Evolutionary conservation across 2,113 vertebrate genomes (phyloP).

Genomic region (Cricetomys ansorgei): DNA sequence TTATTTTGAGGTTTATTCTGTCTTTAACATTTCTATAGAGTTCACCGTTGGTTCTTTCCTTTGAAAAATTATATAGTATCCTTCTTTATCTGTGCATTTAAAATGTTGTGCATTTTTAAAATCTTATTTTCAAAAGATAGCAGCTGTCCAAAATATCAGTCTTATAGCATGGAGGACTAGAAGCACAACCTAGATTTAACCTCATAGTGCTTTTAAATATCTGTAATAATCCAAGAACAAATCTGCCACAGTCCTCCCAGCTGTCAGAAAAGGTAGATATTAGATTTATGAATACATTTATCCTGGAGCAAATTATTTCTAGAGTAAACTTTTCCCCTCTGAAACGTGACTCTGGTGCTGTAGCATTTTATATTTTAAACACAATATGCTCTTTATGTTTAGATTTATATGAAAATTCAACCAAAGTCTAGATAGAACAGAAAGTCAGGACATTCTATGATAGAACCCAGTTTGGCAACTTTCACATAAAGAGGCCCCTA

Average conservation of each 20-base stretch:
- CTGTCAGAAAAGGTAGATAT: slow-evolving; percentile 79
- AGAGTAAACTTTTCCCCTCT: slow-evolving; percentile 36
- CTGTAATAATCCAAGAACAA: slow-evolving; percentile 72
- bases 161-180: slow-evolving; percentile 64
- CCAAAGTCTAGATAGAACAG: not conserved
- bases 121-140: not conserved
- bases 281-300: slow-evolving; percentile 78
- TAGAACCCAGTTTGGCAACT: not conserved
- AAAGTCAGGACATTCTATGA: slow-evolving; percentile 18
- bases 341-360: not conserved
- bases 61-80: not conserved
- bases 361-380: slow-evolving; percentile 56
- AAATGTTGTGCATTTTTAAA: slow-evolving; percentile 25
- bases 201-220: slow-evolving; percentile 77
- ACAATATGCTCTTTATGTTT: slow-evolving; percentile 2
- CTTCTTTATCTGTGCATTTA: slow-evolving; percentile 27
- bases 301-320: slow-evolving; percentile 74
- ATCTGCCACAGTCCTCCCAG: slow-evolving; percentile 77
- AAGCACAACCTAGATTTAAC: slow-evolving; percentile 64
- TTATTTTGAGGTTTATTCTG: not conserved
- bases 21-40: slow-evolving; percentile 32
- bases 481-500: not conserved
- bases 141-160: slow-evolving; percentile 65
- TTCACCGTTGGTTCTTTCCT: not conserved
- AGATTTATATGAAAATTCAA: not conserved